Conservation (phyloP, 2,797 vertebrate genomes). For the Zalophus californianus region DNA sequence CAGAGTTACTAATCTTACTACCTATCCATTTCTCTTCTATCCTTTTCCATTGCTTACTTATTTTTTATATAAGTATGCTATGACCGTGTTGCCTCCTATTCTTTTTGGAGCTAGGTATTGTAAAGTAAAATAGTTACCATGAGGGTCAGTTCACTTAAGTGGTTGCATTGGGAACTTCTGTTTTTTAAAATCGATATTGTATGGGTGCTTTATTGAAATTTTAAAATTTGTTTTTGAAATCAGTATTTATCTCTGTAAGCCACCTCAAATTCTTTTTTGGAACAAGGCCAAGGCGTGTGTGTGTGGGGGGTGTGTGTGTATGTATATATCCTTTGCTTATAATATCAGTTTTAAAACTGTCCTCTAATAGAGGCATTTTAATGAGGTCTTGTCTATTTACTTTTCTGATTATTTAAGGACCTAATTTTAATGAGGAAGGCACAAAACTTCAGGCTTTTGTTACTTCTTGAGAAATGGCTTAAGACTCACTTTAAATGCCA, state of each 20-base stretch:
- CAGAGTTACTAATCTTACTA: background rate
- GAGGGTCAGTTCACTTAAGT: background rate
- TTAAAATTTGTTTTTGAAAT: conserved; percentile 25
- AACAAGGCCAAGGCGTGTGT: background rate
- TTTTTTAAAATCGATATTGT: conserved; percentile 14
- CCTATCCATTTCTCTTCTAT: background rate
- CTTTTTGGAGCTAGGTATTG: background rate
- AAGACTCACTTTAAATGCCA: background rate
- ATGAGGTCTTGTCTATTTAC: background rate
- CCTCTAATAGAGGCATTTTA: background rate
- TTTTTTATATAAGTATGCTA: background rate
- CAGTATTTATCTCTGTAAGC: conserved; percentile 8
- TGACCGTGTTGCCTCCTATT: background rate
- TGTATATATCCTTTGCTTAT: conserved; percentile 5
- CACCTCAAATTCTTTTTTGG: background rate
- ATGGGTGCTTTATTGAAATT: background rate
- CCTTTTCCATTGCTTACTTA: background rate
- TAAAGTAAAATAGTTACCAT: background rate
- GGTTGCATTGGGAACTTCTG: background rate
- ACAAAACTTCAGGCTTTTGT: background rate
- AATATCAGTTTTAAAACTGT: background rate
- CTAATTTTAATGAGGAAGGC: background rate
- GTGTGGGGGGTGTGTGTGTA: background rate
- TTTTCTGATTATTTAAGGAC: conserved; percentile 33
- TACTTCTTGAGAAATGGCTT: conserved; percentile 2